Evolutionary conservation across 2,888 invertebrate species (phyloP), one percentile per base, ranked within the genome.

Genomic region (Hypselothyrea guttata): DNA sequence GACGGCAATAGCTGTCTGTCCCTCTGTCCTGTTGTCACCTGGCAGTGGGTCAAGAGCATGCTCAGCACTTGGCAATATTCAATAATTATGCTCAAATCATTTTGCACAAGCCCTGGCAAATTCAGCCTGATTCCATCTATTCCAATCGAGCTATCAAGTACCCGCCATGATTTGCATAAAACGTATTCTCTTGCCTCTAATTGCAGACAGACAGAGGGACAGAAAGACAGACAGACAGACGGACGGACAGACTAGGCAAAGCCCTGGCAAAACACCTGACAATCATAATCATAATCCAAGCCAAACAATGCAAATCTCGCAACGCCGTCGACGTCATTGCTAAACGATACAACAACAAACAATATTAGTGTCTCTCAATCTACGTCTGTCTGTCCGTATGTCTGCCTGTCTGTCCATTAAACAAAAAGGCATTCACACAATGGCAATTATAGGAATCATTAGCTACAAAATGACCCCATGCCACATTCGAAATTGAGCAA

Each of bases 361-460:
- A n/a, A n/a, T n/a, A n/a, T n/a, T n/a, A n/a, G n/a, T 56, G 54
- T 38, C 48, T 69, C 28, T 28, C 13, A 3, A 4, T 8, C 27
- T 35, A 7, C 9, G 15, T 13, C 28, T 4, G 22, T 41, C 18
- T 8, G 11, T 12, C 33, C 30, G 9, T 7, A 7, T 16, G 8
- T 18, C 16, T 30, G 22, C 12, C 51, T 31, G 37, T 48, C 51
- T 59, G 28, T 59, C 68, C 62, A 55, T 69, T 66, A 46, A 60
- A 61, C 64, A 60, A 68, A 51, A 68, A 46, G 47, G 47, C 48
- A 74, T 81, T 78, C 84, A 61, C 65, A 78, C 84, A 85, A 85
- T 72, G 81, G 76, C 78, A 83, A 85, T 78, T 78, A 78, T 78
- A 59, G 68, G 73, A 79, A 68, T 85, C 78, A 78, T 78, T 78